phyloP scores from a whole-genome alignment of 2,888 invertebrate species.

The Leptinotarsa peninsularis region DNA sequence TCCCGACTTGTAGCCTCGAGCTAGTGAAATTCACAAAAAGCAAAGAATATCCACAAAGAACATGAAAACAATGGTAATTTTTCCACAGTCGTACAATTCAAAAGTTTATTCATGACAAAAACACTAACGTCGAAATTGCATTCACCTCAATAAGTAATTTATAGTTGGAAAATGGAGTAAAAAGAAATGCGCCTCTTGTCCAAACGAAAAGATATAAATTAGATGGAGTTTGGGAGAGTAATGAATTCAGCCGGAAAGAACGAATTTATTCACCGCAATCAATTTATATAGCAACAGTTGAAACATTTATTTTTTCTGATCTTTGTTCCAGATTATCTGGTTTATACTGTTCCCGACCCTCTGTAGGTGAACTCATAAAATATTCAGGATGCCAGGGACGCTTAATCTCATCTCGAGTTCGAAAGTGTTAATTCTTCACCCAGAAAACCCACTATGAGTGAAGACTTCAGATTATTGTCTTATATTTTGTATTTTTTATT shows the following conservation, averaged over 20 bases:
- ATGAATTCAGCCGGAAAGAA: slow-evolving; percentile 6
- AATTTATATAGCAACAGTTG: slow-evolving; percentile 8
- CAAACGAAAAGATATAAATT: slow-evolving; percentile 7
- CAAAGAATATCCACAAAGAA: neutral
- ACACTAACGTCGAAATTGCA: neutral
- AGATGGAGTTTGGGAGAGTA: neutral
- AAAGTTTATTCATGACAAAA: slow-evolving; percentile 1
- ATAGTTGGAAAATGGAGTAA: neutral
- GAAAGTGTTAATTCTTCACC: slow-evolving; percentile 7
- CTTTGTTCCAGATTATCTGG: slow-evolving; percentile 11
- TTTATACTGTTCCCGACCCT: neutral
- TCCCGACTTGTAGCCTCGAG: neutral
- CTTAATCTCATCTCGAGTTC: slow-evolving; percentile 8
- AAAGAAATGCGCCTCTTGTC: neutral
- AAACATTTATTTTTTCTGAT: slow-evolving; percentile 16
- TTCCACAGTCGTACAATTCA: neutral
- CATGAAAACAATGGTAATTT: slow-evolving; percentile 8
- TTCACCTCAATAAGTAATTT: slow-evolving; percentile 9
- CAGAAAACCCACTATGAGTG: neutral
- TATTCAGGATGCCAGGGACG: neutral
- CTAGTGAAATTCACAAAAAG: neutral
- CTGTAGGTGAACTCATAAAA: slow-evolving; percentile 5
- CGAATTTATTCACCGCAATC: slow-evolving; percentile 14
- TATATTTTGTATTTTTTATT: neutral
- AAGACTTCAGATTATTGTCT: neutral